phyloP scores from a whole-genome alignment of 2,113 vertebrate genomes.

The Tyrannus savana region DNA sequence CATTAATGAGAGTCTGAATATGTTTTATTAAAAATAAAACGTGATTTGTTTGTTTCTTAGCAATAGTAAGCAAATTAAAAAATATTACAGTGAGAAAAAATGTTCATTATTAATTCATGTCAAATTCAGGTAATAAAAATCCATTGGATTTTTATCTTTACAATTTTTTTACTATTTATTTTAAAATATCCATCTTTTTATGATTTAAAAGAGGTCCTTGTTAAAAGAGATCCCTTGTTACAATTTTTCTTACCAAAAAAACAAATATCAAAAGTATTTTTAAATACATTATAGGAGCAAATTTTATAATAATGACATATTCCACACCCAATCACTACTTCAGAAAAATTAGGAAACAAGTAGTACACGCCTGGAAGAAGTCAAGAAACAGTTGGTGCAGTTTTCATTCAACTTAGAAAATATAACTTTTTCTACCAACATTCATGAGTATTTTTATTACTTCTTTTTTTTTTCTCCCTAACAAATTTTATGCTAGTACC shows the following conservation, averaged over 20 bases:
- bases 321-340: not conserved
- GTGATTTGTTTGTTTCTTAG: not conserved
- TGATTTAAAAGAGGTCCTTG: not conserved
- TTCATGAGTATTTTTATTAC: not conserved
- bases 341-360: not conserved
- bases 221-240: not conserved
- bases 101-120: not conserved
- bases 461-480: not conserved
- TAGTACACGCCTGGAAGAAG: not conserved
- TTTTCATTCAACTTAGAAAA: not conserved
- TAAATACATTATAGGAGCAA: fast-evolving
- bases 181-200: not conserved
- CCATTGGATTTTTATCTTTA: too few relatives aligned
- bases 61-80: not conserved
- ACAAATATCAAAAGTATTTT: not conserved
- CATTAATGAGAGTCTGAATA: not conserved
- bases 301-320: not conserved
- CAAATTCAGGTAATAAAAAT: not conserved
- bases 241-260: not conserved
- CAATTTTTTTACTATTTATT: not conserved
- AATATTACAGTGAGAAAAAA: not conserved
- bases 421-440: not conserved
- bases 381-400: not conserved
- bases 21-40: not conserved
- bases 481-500: not conserved